Base-by-base conservation (phyloP, 2,113 vertebrate species). In the Cranoglanis bouderius region DNA sequence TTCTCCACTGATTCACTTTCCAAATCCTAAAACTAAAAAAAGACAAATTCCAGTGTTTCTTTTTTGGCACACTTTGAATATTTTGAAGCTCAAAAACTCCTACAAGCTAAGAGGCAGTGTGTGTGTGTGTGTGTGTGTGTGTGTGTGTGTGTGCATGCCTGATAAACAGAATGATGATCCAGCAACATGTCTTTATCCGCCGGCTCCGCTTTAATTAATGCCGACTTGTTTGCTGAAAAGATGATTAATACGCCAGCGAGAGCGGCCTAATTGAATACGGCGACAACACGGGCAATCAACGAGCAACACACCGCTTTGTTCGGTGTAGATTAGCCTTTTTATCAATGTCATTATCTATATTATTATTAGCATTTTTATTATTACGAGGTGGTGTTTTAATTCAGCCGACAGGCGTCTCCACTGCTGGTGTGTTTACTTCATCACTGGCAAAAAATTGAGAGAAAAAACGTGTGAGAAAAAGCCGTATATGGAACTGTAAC, bases 161-260 rank as follows among this genome's bases (percentile, higher is more conserved):
- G 86, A 89, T 90, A 89, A 90, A 90, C 88, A 90, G 59, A 92
- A 87, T 89, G 90, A 92, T 92, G 91, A 92, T 92, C 92, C 92
- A 74, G 90, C 88, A 89, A 89, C 91, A 91, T 75, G 92, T 91
- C 92, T 92, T 89, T 89, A 90, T 92, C 89, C 91, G 57, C 46
- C 12, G 65, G 89, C 74, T 87, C 53, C 7, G 84, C 74, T 86
- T 86, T 95, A 96, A 96, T 95, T 96, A 96, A 95, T 95, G 95
- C 59, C 32, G 88, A 82, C 97, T 96, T 97, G 97, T 96, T 97
- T 97, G 96, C 96, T 97, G 90, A 92, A 96, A 96, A 96, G 96
- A 97, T 97, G 96, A 96, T 97, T 95, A 97, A 93, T 92, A 91
- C 90, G 86, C 65, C 91, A 92, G 90, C 74, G 88, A 85, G 92